phyloP scores from a whole-genome alignment of 2,113 vertebrate species.

The Piprites chloris region DNA sequence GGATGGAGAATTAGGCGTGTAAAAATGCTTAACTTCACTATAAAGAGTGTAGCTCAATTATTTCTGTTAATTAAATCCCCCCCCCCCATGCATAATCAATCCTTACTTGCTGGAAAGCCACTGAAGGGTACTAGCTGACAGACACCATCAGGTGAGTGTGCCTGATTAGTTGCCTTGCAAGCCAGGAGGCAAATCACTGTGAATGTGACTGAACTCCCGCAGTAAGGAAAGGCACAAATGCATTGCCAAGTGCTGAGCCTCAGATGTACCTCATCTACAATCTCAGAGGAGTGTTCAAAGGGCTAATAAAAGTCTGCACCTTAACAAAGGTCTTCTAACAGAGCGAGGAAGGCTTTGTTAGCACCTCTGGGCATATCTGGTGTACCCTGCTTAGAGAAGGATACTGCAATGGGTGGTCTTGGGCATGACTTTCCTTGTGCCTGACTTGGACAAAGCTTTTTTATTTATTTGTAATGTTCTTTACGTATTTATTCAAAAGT shows the following conservation, averaged over 20 bases:
- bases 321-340: neutral
- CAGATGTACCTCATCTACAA: neutral
- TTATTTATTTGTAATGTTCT: constrained; percentile 36
- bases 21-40: neutral
- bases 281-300: neutral
- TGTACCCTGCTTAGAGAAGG: neutral
- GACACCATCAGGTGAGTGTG: neutral
- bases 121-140: neutral
- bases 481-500: constrained; percentile 42
- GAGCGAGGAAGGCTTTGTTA: neutral
- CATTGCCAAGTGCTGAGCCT: rapidly evolving
- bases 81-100: neutral
- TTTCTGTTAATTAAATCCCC: neutral
- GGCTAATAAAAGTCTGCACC: neutral
- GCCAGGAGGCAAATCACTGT: neutral
- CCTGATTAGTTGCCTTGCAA: neutral
- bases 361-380: neutral
- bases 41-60: neutral
- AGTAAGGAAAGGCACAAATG: neutral
- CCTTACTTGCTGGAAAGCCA: neutral
- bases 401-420: constrained; percentile 12
- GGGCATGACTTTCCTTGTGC: neutral
- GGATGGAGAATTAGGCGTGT: neutral
- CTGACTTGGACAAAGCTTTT: neutral
- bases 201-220: neutral